Conservation (phyloP, 92 coral and sea anemone genomes). For the Epizoanthus scotinus region DNA sequence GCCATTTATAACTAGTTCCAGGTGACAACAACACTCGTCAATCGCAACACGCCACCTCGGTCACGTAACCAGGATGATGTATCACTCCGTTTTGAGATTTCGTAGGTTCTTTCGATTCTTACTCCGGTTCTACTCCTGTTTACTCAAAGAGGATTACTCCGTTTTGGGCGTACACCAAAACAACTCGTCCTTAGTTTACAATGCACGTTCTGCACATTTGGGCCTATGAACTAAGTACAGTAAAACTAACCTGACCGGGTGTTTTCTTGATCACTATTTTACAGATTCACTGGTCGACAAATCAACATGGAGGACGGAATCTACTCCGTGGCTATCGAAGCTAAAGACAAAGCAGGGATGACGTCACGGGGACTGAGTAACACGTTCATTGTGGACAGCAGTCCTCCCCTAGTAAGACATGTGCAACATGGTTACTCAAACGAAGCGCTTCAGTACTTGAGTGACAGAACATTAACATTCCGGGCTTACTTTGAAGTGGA, state of each 20-base stretch:
- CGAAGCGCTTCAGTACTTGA: constrained; percentile 43
- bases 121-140: no score
- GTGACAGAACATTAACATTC: constrained; percentile 44
- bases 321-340: constrained; percentile 85
- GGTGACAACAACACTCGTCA: no score
- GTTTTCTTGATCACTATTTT: background rate
- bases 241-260: background rate
- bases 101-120: no score
- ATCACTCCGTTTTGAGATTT: no score
- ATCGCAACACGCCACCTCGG: no score
- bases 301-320: constrained; percentile 80
- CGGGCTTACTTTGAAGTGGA: constrained; percentile 72
- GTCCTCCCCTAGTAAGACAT: constrained; percentile 65
- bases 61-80: no score
- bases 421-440: constrained; percentile 82
- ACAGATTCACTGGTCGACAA: constrained; percentile 73
- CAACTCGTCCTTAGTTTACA: no score
- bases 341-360: constrained; percentile 87
- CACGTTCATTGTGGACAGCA: constrained; percentile 89
- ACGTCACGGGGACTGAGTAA: constrained; percentile 71
- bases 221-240: no score
- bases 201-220: no score
- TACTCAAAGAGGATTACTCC: no score
- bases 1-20: no score
- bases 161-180: no score